These are phyloP conservation scores for Argyresthia goedartella DNA, from an alignment of 2,888 invertebrate species.

Conservation along the genomic window DNA sequence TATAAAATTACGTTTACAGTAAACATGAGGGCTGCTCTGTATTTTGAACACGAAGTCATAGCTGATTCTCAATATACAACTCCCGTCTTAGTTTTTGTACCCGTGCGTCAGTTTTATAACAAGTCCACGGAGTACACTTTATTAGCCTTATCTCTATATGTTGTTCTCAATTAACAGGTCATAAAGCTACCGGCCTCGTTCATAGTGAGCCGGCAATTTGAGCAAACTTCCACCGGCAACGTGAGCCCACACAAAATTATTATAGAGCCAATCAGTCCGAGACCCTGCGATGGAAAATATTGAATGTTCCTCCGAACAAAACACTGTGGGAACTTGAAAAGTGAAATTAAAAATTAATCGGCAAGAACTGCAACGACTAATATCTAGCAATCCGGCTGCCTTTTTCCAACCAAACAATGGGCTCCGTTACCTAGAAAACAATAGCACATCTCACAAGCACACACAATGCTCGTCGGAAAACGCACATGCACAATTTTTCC, in stretches of 20 bases:
- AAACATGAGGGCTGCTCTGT: no score
- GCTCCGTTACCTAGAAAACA: conserved; percentile 66
- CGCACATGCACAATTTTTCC: conserved; percentile 71
- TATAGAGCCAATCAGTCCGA: not conserved
- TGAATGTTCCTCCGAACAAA: not conserved
- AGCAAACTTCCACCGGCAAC: conserved; percentile 22
- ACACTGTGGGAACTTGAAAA: conserved; percentile 37
- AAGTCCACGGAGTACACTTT: conserved; percentile 14
- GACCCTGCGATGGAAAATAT: not conserved
- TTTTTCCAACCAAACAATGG: conserved; percentile 33
- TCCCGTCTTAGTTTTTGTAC: no score
- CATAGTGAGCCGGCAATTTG: conserved; percentile 27
- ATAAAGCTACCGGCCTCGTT: conserved; percentile 45
- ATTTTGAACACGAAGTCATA: no score
- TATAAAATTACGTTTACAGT: not conserved
- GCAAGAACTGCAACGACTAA: conserved; percentile 37
- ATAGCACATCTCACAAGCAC: conserved; percentile 69
- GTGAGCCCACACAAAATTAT: conserved; percentile 9
- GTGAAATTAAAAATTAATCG: conserved; percentile 42
- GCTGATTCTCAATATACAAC: no score
- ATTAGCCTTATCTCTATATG: conserved; percentile 48
- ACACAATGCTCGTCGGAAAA: conserved; percentile 68
- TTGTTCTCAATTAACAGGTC: conserved; percentile 52
- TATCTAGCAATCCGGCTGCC: conserved; percentile 46
- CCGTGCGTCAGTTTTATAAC: no score